Conservation (phyloP, 1,140 invertebrate species). For the Onthophagus taurus region DNA sequence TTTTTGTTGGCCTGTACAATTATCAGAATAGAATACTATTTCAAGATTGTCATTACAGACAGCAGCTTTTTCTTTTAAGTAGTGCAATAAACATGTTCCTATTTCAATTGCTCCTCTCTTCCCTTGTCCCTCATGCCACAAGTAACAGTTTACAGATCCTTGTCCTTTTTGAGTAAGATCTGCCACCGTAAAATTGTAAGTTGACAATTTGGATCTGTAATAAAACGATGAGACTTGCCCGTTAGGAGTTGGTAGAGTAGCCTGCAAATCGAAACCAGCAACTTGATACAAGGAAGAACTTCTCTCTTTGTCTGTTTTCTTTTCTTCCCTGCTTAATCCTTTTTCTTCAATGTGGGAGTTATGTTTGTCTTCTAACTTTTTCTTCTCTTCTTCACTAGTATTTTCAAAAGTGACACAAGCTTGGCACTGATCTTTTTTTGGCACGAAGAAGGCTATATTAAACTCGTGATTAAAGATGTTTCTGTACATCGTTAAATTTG, state of each 20-base stretch:
- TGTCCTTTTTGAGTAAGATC: conserved; percentile 14
- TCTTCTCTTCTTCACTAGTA: conserved; percentile 23
- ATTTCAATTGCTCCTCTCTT: conserved; percentile 23
- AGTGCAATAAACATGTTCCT: conserved; percentile 19
- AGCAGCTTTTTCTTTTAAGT: conserved; percentile 15
- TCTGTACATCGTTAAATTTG: conserved; percentile 14
- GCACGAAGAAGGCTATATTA: conserved; percentile 33
- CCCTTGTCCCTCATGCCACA: conserved; percentile 27
- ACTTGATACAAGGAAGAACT: conserved; percentile 21
- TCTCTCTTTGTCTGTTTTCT: conserved; percentile 14
- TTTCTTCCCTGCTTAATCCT: conserved; percentile 16
- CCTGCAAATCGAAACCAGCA: conserved; percentile 32
- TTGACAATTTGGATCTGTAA: conserved; percentile 35
- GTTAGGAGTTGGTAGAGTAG: conserved; percentile 29
- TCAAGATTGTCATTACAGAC: conserved; percentile 9
- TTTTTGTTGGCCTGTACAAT: conserved; percentile 38
- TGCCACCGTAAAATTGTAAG: conserved; percentile 19
- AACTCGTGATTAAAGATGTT: conserved; percentile 30
- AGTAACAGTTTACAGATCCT: conserved; percentile 16
- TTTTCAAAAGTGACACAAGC: conserved; percentile 29
- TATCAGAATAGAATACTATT: conserved; percentile 26
- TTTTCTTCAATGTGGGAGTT: conserved; percentile 31
- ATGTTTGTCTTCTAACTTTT: conserved; percentile 21
- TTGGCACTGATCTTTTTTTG: conserved; percentile 38
- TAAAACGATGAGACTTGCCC: conserved; percentile 33